Base-by-base conservation (phyloP, 2,113 vertebrate species). In the Scartelaos histophorus region DNA sequence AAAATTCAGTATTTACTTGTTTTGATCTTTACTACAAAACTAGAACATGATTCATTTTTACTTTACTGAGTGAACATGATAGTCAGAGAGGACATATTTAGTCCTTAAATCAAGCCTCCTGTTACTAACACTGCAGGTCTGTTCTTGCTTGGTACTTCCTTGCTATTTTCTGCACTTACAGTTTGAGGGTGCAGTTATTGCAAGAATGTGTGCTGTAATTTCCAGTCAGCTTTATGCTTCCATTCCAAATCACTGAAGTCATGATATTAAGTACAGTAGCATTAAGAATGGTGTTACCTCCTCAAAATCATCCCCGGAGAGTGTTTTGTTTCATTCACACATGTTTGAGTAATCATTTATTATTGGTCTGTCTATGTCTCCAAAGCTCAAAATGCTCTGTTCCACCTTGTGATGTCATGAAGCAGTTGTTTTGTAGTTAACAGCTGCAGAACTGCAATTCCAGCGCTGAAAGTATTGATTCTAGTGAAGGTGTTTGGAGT, bases 121-220 rank as follows among this genome's bases (percentile, higher is more conserved):
- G 3, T 53, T 43, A 43, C 66, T 56, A 54, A 15, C 67, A 25
- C 71, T 35, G 47, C 87, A 88, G 58, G 89, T 89, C 79, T 79
- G 79, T 60, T 87, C 81, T 79, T 73, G 87, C 69, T 80, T 76
- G 67, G 67, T 66, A 70, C 82, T 82, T 82, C 67, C 80, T 2
- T 80, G 67, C 65, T 65, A 70, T 82, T 82, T 81, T 69, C 79
- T 3, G 70, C 68, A 70, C 35, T 29, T 64, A 64, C 6, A 0
- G 7, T 22, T 22, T 67, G 46, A 66, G 53, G 24, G 62, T 53
- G 76, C 25, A 75, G 77, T 82, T 78, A 67, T 72, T 69, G 78
- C 66, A 83, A 47, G 67, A 73, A 58, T 79, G 61, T 60, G 7
- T 68, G n/a, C 24, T 73, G 24, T 5, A 10, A 13, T 73, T 71